These are phyloP conservation scores for Heterohyrax brucei DNA, from an alignment of 2,797 vertebrate species.

Conservation along the genomic window DNA sequence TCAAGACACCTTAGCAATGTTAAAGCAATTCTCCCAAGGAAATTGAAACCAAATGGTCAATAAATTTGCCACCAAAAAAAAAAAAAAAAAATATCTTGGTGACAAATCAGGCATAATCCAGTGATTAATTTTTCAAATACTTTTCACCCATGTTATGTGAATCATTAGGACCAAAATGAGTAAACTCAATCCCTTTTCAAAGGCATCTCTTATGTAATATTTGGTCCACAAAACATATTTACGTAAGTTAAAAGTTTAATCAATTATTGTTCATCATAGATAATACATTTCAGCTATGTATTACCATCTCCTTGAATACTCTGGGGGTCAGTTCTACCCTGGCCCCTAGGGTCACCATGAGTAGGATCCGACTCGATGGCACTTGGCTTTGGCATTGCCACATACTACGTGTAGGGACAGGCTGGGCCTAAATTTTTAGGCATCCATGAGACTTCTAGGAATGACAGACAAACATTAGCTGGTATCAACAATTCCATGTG, in stretches of 20 bases:
- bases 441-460: no score
- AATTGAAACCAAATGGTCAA: slow-evolving; percentile 28
- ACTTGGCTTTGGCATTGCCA: no score
- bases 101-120: not conserved
- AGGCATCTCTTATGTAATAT: slow-evolving; percentile 13
- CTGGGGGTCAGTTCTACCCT: no score
- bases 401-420: no score
- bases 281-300: slow-evolving; percentile 31
- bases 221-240: slow-evolving; percentile 12
- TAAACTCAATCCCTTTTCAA: slow-evolving; percentile 34
- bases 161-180: not conserved
- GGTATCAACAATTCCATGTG: no score
- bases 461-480: no score
- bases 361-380: no score
- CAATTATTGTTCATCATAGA: slow-evolving; percentile 11
- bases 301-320: no score
- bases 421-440: no score
- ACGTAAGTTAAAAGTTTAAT: slow-evolving; percentile 1
- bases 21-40: not conserved
- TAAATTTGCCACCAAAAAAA: slow-evolving; percentile 25
- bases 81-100: slow-evolving; percentile 20
- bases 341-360: no score
- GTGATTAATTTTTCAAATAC: slow-evolving; percentile 44
- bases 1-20: not conserved
- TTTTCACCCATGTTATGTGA: slow-evolving; percentile 12